phyloP scores from a whole-genome alignment of 2,797 vertebrate genomes.

The Numenius phaeopus region DNA sequence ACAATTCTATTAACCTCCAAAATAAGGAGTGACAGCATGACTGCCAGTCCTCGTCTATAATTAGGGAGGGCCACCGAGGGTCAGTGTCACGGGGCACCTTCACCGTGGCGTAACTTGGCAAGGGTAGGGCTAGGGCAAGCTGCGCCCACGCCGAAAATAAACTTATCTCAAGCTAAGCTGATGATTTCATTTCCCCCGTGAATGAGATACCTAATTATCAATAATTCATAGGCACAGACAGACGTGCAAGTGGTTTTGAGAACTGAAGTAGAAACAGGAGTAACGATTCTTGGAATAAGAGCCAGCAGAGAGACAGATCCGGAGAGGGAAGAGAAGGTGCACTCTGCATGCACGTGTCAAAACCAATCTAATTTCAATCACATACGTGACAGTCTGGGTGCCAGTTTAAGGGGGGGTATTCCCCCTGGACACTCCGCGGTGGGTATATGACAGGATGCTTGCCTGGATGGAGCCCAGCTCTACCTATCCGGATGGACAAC shows the following conservation, averaged over 20 bases:
- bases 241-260: conserved; percentile 37
- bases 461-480: conserved; percentile 89
- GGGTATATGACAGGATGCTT: conserved; percentile 91
- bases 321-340: neutral
- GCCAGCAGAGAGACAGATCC: neutral
- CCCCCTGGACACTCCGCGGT: neutral
- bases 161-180: neutral
- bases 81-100: neutral
- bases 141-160: neutral
- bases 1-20: neutral
- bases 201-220: neutral
- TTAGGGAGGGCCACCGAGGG: neutral
- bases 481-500: conserved; percentile 96
- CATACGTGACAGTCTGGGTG: neutral
- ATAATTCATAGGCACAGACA: conserved; percentile 2
- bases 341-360: neutral
- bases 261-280: neutral
- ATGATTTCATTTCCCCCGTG: neutral
- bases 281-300: neutral
- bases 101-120: neutral
- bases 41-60: neutral
- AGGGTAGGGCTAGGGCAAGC: neutral
- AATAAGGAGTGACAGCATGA: neutral
- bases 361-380: neutral
- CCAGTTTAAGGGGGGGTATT: neutral